Conservation (phyloP, 2,797 vertebrate species). For the Microchirus variegatus region DNA sequence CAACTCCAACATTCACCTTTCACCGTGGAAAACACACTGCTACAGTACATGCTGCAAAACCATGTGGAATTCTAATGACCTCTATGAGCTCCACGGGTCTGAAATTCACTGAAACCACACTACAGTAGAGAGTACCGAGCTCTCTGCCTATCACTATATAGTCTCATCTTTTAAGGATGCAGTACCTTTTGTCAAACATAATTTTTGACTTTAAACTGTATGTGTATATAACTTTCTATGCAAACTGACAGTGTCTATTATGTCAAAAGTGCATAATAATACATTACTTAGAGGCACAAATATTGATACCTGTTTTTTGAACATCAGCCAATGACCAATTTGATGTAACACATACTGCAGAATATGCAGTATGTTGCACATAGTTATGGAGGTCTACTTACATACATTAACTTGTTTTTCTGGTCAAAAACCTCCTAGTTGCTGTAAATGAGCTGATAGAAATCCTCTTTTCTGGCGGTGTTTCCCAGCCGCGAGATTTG, state of each 20-base stretch:
- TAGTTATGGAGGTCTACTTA: too few species aligned
- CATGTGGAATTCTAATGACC: conserved; percentile 59
- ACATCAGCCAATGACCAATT: too few species aligned
- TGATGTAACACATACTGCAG: too few species aligned
- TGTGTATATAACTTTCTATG: conserved; percentile 6
- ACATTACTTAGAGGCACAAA: too few species aligned
- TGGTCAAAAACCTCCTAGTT: too few species aligned
- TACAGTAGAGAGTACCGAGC: conserved; percentile 42
- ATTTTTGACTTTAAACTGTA: not conserved
- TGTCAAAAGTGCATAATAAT: too few species aligned
- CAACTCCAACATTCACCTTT: conserved; percentile 50
- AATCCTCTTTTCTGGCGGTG: too few species aligned
- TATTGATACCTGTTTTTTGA: too few species aligned
- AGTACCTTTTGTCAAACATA: conserved; percentile 19
- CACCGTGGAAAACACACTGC: conserved; percentile 30
- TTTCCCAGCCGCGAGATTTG: too few species aligned
- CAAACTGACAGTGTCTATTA: conserved; percentile 5
- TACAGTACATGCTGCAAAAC: conserved; percentile 47
- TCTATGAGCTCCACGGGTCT: conserved; percentile 40
- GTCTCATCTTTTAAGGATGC: conserved; percentile 27
- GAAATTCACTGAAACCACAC: conserved; percentile 50
- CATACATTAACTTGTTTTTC: too few species aligned
- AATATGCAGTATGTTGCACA: too few species aligned
- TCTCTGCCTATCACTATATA: conserved; percentile 13
- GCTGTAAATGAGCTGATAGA: too few species aligned